Percentiles rank a stretch among this genome's conserved stretches.
Evolutionary conservation across 2,888 invertebrate species (phyloP).

Genomic region (Trachelus iudaicus): DNA sequence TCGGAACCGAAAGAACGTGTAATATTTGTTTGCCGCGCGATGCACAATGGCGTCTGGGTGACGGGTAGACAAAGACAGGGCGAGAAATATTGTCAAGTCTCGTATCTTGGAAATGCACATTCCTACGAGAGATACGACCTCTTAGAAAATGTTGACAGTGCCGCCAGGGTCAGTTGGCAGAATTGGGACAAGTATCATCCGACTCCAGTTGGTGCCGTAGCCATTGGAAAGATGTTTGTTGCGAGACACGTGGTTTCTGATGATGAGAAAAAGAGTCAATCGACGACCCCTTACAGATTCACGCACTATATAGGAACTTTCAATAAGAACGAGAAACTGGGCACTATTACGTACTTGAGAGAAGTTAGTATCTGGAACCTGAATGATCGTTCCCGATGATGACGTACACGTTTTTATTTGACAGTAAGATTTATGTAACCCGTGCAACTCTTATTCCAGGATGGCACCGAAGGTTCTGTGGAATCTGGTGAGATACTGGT

Average conservation of each 20-base stretch:
- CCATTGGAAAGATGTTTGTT: constrained; percentile 66
- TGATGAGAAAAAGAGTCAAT: constrained; percentile 28
- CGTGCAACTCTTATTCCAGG: constrained; percentile 29
- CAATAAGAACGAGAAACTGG: constrained; percentile 72
- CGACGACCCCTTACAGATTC: constrained; percentile 47
- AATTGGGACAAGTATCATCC: constrained; percentile 77
- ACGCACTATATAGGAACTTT: constrained; percentile 79
- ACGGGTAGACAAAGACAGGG: constrained; percentile 75
- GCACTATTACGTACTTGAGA: constrained; percentile 77
- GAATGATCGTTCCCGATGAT: background rate
- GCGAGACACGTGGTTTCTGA: constrained; percentile 64
- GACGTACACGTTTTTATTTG: background rate
- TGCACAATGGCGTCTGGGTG: constrained; percentile 78
- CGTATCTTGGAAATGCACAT: constrained; percentile 70
- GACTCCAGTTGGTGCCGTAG: constrained; percentile 77
- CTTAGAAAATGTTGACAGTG: constrained; percentile 81
- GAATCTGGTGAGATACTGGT: constrained; percentile 77
- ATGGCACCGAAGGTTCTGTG: constrained; percentile 43
- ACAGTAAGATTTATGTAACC: background rate
- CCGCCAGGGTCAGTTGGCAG: constrained; percentile 81
- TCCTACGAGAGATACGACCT: constrained; percentile 75
- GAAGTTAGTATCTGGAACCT: constrained; percentile 59
- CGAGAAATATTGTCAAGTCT: constrained; percentile 74
- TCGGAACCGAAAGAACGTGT: constrained; percentile 29
- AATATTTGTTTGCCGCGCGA: constrained; percentile 80